These are phyloP conservation scores for Embidobia sp. DNA, from an alignment of 2,888 invertebrate genomes.

Conservation along the genomic window DNA sequence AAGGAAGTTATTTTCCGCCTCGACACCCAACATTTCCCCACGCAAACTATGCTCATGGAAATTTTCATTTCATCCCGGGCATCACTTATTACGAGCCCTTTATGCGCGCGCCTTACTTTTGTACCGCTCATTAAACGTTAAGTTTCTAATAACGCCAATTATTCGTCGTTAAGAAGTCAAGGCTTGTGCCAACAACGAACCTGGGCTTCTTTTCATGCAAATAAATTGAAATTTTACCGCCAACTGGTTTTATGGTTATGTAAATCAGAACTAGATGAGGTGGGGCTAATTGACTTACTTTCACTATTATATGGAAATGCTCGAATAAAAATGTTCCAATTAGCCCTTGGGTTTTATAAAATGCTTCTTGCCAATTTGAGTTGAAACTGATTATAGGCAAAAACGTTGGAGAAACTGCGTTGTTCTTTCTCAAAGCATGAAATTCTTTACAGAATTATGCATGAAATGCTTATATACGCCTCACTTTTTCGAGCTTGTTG, in stretches of 20 bases:
- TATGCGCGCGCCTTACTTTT: conserved; percentile 13
- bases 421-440: too few relatives aligned
- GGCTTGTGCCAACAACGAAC: not conserved
- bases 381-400: too few relatives aligned
- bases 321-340: too few relatives aligned
- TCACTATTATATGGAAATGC: too few relatives aligned
- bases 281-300: too few relatives aligned
- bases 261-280: not conserved
- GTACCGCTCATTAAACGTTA: conserved; percentile 28
- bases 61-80: conserved; percentile 23
- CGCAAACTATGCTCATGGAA: conserved; percentile 36
- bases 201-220: conserved; percentile 11
- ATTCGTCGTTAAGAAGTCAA: conserved; percentile 9
- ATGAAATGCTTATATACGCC: too few relatives aligned
- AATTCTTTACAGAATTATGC: too few relatives aligned
- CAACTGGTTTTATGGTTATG: conserved; percentile 2
- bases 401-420: too few relatives aligned
- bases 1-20: conserved; percentile 50
- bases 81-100: conserved; percentile 20
- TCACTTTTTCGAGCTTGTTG: too few relatives aligned
- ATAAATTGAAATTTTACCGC: conserved; percentile 15
- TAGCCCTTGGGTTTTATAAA: too few relatives aligned
- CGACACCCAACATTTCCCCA: conserved; percentile 39
- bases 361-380: too few relatives aligned
- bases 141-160: conserved; percentile 25